Evolutionary conservation across 2,113 vertebrate genomes (phyloP).

Genomic region (Felis catus): DNA sequence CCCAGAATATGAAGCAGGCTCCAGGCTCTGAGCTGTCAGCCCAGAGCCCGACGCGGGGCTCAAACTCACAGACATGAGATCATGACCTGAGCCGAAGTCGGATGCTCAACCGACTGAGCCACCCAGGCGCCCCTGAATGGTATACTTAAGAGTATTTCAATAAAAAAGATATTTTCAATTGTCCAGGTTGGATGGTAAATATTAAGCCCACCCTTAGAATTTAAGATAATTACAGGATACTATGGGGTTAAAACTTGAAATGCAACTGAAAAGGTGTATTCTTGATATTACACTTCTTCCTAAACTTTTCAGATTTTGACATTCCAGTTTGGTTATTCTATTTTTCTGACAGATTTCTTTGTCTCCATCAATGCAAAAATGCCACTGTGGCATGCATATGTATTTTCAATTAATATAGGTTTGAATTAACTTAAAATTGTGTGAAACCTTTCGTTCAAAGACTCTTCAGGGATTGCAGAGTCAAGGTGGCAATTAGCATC

Average conservation of each 20-base stretch:
- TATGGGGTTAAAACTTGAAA: slow-evolving; percentile 28
- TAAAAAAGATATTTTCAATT: neutral
- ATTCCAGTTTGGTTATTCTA: neutral
- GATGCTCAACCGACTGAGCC: no score
- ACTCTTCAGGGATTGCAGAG: neutral
- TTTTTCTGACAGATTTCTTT: slow-evolving; percentile 32
- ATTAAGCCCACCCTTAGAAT: neutral
- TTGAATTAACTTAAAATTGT: slow-evolving; percentile 49
- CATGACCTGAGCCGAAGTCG: no score
- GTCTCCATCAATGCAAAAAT: slow-evolving; percentile 8
- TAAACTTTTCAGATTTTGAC: slow-evolving; percentile 2
- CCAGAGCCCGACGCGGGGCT: no score
- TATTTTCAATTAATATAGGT: slow-evolving; percentile 32
- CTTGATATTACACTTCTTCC: neutral
- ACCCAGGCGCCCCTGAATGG: neutral
- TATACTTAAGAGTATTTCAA: neutral
- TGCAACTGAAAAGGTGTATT: neutral
- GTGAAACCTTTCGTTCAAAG: slow-evolving; percentile 3
- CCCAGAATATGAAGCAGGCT: no score
- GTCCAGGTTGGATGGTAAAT: neutral
- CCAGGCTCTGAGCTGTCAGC: no score
- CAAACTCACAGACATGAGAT: no score
- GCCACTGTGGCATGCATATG: neutral
- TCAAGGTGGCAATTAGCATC: slow-evolving; percentile 28
- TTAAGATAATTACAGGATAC: slow-evolving; percentile 1